A percentile compares a stretch with the other conserved stretches of the same genome.
Evolutionary conservation across 2,888 invertebrate species (phyloP).

Genomic region (Aphodius granarius): DNA sequence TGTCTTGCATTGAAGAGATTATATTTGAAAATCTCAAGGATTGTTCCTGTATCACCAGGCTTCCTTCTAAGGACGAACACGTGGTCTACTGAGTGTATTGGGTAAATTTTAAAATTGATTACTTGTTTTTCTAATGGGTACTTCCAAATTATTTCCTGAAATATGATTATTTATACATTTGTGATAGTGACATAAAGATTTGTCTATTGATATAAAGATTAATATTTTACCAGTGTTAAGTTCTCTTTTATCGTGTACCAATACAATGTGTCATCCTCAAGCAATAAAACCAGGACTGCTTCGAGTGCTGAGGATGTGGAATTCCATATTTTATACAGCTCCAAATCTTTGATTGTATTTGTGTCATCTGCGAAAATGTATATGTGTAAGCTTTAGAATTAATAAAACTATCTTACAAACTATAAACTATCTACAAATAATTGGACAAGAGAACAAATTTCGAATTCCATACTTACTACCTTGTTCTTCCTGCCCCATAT

Average conservation of each 20-base stretch:
- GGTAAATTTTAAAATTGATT: neutral
- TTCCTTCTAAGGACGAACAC: conserved; percentile 12
- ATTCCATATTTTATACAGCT: conserved; percentile 2
- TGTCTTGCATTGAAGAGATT: neutral
- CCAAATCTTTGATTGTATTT: neutral
- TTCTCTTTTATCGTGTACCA: neutral
- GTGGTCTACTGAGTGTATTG: conserved; percentile 5
- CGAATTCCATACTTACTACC: too few relatives aligned
- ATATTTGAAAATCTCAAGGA: conserved; percentile 13
- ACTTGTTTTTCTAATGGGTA: neutral
- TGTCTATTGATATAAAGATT: too few relatives aligned
- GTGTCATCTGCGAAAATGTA: neutral
- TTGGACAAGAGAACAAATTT: too few relatives aligned
- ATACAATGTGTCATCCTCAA: neutral
- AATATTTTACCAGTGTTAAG: conserved; percentile 2
- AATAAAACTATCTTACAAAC: too few relatives aligned
- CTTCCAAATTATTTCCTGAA: neutral
- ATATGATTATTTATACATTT: too few relatives aligned
- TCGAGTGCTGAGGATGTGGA: neutral
- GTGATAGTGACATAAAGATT: too few relatives aligned
- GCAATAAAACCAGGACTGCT: neutral
- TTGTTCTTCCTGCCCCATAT: neutral
- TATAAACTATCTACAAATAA: too few relatives aligned
- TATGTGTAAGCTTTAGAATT: too few relatives aligned
- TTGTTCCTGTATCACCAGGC: neutral